phyloP scores from a whole-genome alignment of 2,797 vertebrate genomes.

The Tamandua tetradactyla region DNA sequence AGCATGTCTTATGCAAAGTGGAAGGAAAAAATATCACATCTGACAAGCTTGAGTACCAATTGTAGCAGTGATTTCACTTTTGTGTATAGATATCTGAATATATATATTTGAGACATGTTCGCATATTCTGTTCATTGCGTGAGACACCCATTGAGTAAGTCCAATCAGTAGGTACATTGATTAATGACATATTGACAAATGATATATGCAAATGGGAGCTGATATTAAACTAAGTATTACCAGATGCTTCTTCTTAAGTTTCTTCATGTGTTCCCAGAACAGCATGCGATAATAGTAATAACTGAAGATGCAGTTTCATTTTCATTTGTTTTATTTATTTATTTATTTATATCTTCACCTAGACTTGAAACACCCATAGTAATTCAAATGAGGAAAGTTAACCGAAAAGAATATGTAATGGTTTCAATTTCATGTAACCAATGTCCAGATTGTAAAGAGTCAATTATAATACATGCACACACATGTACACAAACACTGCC shows the following conservation, averaged over 20 bases:
- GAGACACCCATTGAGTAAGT: conserved; percentile 67
- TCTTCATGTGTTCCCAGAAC: conserved; percentile 39
- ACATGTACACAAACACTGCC: background rate
- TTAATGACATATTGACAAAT: conserved; percentile 74
- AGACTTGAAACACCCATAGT: background rate
- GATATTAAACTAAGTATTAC: conserved; percentile 63
- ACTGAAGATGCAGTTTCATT: background rate
- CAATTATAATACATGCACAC: background rate
- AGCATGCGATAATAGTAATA: conserved; percentile 29
- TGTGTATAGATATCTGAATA: conserved; percentile 76
- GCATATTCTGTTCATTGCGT: conserved; percentile 73
- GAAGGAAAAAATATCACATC: conserved; percentile 71
- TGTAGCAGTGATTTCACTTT: conserved; percentile 80
- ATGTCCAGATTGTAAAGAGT: conserved; percentile 34
- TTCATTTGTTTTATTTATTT: conserved; percentile 31
- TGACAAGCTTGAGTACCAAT: conserved; percentile 77
- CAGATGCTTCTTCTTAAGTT: conserved; percentile 55
- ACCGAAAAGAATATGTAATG: background rate
- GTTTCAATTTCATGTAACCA: conserved; percentile 55
- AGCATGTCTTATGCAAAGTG: conserved; percentile 79
- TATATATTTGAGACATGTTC: conserved; percentile 79
- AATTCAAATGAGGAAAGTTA: conserved; percentile 9
- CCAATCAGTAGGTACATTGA: conserved; percentile 70
- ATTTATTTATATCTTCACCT: background rate
- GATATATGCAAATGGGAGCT: conserved; percentile 54